Evolutionary conservation across 2,113 vertebrate species (phyloP).

Genomic region (Micromys minutus): DNA sequence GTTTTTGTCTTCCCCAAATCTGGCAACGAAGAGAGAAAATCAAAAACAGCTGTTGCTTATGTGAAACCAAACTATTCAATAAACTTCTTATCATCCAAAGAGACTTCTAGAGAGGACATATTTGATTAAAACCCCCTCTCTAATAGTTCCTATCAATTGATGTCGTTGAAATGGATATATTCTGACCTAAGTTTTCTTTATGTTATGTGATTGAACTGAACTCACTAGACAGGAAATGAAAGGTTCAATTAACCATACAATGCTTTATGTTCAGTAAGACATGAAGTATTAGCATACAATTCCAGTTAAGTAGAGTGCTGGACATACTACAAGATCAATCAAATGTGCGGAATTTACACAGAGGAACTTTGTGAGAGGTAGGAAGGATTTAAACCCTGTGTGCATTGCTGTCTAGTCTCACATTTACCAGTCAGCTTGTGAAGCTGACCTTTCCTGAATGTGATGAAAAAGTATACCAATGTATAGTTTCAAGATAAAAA

Average conservation of each 20-base stretch:
- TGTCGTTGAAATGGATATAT: not conserved
- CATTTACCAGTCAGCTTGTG: slow-evolving; percentile 32
- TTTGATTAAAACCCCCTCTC: not conserved
- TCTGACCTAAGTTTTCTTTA: not conserved
- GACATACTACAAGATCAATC: not conserved
- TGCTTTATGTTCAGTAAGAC: not conserved
- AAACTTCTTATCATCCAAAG: slow-evolving; percentile 8
- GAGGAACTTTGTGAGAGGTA: accelerated
- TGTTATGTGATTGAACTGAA: not conserved
- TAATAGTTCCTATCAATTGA: not conserved
- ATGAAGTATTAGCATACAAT: not conserved
- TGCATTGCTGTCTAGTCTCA: not conserved
- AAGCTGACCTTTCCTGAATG: not conserved
- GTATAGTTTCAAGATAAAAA: not conserved
- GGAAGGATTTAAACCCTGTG: not conserved
- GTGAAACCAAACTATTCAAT: slow-evolving; percentile 2
- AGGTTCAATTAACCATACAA: not conserved
- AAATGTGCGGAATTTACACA: not conserved
- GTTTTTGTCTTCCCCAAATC: slow-evolving; percentile 1
- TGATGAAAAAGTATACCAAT: not conserved
- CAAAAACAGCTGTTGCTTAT: not conserved
- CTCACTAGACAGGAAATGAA: not conserved
- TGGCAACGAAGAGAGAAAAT: not conserved
- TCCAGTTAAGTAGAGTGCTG: not conserved
- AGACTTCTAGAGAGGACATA: not conserved